Percentiles rank a stretch among this genome's conserved stretches.
phyloP scores from a whole-genome alignment of 2,888 invertebrate species.

The Nymphalis c-album region DNA sequence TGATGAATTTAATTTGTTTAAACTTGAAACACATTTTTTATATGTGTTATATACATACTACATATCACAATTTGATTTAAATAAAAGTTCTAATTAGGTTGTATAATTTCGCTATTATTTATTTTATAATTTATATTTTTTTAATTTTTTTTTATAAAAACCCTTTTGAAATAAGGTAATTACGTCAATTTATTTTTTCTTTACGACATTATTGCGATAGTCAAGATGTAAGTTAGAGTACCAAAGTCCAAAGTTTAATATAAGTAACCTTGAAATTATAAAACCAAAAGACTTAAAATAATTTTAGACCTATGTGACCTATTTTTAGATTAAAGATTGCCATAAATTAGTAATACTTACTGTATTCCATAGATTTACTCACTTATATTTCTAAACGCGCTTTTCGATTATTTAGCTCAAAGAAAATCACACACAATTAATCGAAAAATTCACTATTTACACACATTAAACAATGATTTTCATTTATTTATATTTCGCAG shows the following conservation, averaged over 20 bases:
- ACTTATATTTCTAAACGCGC: conserved; percentile 9
- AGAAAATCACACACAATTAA: not conserved
- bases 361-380: not conserved
- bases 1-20: too few relatives aligned
- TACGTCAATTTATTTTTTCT: not conserved
- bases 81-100: too few relatives aligned
- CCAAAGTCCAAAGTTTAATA: conserved; percentile 44
- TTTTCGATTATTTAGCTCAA: not conserved
- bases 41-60: too few relatives aligned
- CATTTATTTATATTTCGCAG: not conserved
- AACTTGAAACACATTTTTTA: too few relatives aligned
- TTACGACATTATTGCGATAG: not conserved
- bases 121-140: not conserved
- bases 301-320: conserved; percentile 7
- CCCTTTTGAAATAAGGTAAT: not conserved
- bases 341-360: conserved; percentile 17
- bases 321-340: conserved; percentile 11
- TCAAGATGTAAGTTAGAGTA: conserved; percentile 7
- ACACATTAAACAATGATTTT: not conserved
- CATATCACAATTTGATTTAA: too few relatives aligned
- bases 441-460: not conserved
- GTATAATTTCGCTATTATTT: too few relatives aligned
- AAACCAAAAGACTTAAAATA: conserved; percentile 16
- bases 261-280: conserved; percentile 45
- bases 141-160: not conserved